Conservation (phyloP, 2,888 invertebrate species). For the Andrena bucephala region DNA sequence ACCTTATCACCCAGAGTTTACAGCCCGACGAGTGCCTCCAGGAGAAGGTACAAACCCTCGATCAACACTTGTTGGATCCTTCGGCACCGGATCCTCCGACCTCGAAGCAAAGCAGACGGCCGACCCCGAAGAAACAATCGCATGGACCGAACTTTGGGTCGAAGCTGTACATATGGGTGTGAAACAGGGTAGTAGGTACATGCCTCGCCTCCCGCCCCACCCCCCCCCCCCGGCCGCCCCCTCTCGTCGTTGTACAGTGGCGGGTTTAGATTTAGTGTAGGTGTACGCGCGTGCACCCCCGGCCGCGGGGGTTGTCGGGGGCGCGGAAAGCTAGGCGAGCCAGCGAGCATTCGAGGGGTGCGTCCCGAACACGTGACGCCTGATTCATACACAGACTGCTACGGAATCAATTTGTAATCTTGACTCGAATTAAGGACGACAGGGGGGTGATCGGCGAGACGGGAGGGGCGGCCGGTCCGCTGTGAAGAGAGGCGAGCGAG, state of each 20-base stretch:
- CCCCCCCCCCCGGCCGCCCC: slow-evolving; percentile 1
- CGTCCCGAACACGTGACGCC: slow-evolving; percentile 85
- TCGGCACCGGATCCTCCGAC: too few species aligned
- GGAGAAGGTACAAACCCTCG: too few species aligned
- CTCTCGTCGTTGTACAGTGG: slow-evolving; percentile 34
- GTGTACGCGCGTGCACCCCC: slow-evolving; percentile 44
- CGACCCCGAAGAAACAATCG: background rate
- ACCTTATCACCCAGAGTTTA: background rate
- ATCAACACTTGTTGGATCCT: too few species aligned
- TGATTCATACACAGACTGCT: slow-evolving; percentile 85
- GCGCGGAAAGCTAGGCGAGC: slow-evolving; percentile 17
- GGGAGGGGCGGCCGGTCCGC: slow-evolving; percentile 89
- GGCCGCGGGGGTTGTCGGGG: slow-evolving; percentile 8
- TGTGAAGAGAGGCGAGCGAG: slow-evolving; percentile 37
- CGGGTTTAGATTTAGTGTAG: slow-evolving; percentile 63
- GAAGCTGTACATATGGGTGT: slow-evolving; percentile 44
- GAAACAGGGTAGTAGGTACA: slow-evolving; percentile 66
- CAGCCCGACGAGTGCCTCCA: too few species aligned
- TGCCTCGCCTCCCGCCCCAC: slow-evolving; percentile 9
- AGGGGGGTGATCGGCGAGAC: slow-evolving; percentile 89
- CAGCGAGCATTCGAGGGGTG: slow-evolving; percentile 79
- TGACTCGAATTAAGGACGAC: slow-evolving; percentile 83
- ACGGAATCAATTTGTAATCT: slow-evolving; percentile 85
- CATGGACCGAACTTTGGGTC: slow-evolving; percentile 17
- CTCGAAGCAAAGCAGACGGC: background rate